These are phyloP conservation scores for Hemibagrus wyckioides DNA, from an alignment of 2,113 vertebrate species.

Conservation along the genomic window DNA sequence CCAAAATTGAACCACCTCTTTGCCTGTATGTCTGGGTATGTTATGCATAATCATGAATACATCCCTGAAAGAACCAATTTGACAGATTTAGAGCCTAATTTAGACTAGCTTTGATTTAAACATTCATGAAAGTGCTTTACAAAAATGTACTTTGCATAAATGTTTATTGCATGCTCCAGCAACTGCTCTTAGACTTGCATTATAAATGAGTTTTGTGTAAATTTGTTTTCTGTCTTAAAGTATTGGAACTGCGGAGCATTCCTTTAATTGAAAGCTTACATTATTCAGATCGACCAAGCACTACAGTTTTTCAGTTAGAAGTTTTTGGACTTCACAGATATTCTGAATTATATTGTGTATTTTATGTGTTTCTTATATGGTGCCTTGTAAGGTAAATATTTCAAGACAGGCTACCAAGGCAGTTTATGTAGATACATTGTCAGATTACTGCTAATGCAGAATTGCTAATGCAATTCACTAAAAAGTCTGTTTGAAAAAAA, in stretches of 20 bases:
- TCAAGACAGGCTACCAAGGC: not conserved
- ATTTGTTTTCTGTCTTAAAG: not conserved
- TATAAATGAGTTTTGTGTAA: not conserved
- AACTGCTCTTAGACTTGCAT: not conserved
- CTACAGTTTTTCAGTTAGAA: not conserved
- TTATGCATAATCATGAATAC: not conserved
- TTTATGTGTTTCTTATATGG: not conserved
- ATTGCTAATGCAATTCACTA: not conserved
- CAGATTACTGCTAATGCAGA: not conserved
- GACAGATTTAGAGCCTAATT: not conserved
- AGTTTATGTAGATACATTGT: not conserved
- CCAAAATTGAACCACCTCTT: not conserved
- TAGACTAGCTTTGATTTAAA: conserved; percentile 3
- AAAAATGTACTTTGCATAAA: conserved; percentile 3
- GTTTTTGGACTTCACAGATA: not conserved
- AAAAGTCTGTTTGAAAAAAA: not conserved
- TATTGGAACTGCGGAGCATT: not conserved
- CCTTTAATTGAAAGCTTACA: not conserved
- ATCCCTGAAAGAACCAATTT: not conserved
- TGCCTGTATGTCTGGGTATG: not conserved
- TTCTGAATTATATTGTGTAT: not conserved
- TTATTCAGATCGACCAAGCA: not conserved
- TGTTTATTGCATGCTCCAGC: not conserved
- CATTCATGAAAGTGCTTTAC: not conserved
- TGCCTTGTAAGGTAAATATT: not conserved